Evolutionary conservation across 2,113 vertebrate species (phyloP), one percentile per base, ranked within the genome.

Genomic region (Tragelaphus strepsiceros): DNA sequence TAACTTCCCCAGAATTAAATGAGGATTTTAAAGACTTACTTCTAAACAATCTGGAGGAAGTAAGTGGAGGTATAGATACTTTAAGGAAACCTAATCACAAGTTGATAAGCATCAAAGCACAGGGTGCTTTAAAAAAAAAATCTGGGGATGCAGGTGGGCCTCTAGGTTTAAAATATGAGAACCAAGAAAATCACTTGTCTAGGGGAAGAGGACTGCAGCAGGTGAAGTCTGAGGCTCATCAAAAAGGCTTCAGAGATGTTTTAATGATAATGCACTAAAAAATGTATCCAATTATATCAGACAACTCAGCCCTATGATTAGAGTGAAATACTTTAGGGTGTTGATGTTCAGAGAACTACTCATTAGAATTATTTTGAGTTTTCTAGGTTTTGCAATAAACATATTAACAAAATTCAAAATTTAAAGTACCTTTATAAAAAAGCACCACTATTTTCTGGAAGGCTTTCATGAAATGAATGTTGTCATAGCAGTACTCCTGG

Each of bases 371-470:
- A 88, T 39, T 91, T 56, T 64, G 21, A 92, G 8, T 59, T 59
- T 21, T 62, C 3, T 85, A n/a, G 32, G 2, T 21, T 62, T 84
- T 96, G 39, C 46, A 51, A 46, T 30, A 81, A 86, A 92, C 32
- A 2, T 28, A 80, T n/a, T 77, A 30, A 95, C 19, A 92, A 58
- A 56, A 93, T 64, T 80, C 12, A 91, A 80, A 82, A 61, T 54
- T 61, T 83, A 49, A 94, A 30, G 97, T 98, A 99, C 99, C 99
- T 99, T 99, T 99, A 97, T 99, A 99, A 98, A 99, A 99, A 97
- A 99, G 99, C 99, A 99, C 99, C 99, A 99, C 99, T 91, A 99
- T 99, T 99, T 99, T 99, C 99, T 99, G 99, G 98, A 99, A 99
- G 99, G 99, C 99, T 98, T 99, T 99, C 99, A 99, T 99, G 99